phyloP scores from a whole-genome alignment of 1,140 invertebrate species.

The Solenopsis fugax region DNA sequence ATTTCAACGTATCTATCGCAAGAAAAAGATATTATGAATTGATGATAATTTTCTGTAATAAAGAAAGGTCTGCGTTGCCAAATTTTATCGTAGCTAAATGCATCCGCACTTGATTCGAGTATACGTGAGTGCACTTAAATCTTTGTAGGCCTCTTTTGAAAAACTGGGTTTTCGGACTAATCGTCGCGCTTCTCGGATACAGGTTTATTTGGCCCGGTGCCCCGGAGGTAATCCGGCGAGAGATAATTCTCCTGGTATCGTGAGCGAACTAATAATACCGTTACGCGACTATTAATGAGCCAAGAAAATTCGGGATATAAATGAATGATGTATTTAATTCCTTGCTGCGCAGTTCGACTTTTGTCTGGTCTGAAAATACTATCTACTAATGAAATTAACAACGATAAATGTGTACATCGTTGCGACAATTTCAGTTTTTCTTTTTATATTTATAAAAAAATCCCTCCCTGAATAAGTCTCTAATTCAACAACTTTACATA shows the following conservation, averaged over 20 bases:
- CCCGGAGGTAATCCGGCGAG: conserved; percentile 22
- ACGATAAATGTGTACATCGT: neutral
- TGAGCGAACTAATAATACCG: conserved; percentile 53
- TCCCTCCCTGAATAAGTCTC: neutral
- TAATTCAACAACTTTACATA: neutral
- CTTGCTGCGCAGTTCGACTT: neutral
- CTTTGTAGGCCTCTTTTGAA: neutral
- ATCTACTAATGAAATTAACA: neutral
- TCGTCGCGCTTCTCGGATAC: neutral
- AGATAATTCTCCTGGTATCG: conserved; percentile 17
- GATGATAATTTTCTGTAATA: neutral
- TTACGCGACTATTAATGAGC: conserved; percentile 33
- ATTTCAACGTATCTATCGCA: neutral
- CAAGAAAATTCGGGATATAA: conserved; percentile 36
- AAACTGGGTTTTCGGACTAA: neutral
- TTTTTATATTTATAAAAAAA: neutral
- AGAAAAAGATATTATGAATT: neutral
- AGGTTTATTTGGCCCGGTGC: neutral
- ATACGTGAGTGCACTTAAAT: neutral
- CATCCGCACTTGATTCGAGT: neutral
- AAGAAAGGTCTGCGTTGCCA: neutral
- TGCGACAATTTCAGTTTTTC: neutral
- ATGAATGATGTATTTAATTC: neutral
- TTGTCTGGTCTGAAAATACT: neutral
- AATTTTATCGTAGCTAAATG: neutral